Conservation (phyloP, 2,888 invertebrate species). For the Agrypnus murinus region DNA sequence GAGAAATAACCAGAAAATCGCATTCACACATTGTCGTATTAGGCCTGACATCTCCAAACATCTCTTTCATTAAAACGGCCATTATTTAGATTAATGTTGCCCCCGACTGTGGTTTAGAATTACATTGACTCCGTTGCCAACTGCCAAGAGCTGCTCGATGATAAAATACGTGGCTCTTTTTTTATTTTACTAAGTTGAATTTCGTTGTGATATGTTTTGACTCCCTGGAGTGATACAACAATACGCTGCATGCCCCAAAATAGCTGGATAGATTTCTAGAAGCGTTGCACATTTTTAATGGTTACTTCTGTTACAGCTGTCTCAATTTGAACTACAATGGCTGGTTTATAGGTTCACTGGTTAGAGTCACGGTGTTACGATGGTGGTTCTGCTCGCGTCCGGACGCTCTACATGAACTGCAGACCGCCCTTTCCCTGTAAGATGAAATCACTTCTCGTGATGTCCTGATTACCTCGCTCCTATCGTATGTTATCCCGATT, state of each 20-base stretch:
- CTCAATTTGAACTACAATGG: slow-evolving; percentile 63
- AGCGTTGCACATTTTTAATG: slow-evolving; percentile 65
- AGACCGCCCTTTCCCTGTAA: slow-evolving; percentile 71
- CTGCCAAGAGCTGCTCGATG: slow-evolving; percentile 65
- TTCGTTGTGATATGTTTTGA: slow-evolving; percentile 66
- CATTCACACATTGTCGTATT: slow-evolving; percentile 73
- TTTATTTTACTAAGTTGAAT: slow-evolving; percentile 64
- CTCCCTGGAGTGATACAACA: slow-evolving; percentile 64
- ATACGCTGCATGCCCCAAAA: slow-evolving; percentile 58
- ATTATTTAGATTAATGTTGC: slow-evolving; percentile 73
- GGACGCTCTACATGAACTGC: slow-evolving; percentile 64
- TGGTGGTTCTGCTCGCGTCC: slow-evolving; percentile 56
- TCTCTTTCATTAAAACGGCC: slow-evolving; percentile 71
- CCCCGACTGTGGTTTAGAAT: slow-evolving; percentile 71
- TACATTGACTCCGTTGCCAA: slow-evolving; percentile 67
- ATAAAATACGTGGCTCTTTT: slow-evolving; percentile 67
- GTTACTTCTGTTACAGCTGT: slow-evolving; percentile 66
- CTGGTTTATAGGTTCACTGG: slow-evolving; percentile 48
- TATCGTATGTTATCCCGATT: slow-evolving; percentile 70
- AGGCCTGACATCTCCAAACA: slow-evolving; percentile 72
- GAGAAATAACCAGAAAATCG: slow-evolving; percentile 71
- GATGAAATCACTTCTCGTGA: slow-evolving; percentile 68
- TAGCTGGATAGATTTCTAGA: slow-evolving; percentile 62
- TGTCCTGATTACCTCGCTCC: slow-evolving; percentile 68
- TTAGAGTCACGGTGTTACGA: slow-evolving; percentile 52